Evolutionary conservation across 2,113 vertebrate species (phyloP), one percentile per base, ranked within the genome.

Genomic region (Choloepus hoffmanni): DNA sequence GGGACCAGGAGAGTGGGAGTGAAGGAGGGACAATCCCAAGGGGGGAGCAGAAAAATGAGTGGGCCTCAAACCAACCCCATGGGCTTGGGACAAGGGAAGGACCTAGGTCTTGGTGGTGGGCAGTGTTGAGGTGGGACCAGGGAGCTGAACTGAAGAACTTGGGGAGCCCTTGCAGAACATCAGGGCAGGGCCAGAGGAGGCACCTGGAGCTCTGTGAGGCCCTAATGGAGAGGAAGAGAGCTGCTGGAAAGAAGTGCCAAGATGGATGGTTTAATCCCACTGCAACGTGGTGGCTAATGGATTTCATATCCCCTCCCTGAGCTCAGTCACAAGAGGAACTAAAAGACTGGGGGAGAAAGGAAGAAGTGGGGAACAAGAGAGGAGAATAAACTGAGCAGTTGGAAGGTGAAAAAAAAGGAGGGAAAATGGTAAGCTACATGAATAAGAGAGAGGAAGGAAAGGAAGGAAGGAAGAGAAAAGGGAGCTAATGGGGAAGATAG

Each of bases 281-380:
- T 90, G 94, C 81, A 96, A 97, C 92, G 94, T 55, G 95, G 97
- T 85, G 0, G 60, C 94, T 97, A 93, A 91, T 81, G 94, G 73
- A 62, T 67, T 74, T 84, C 73, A 33, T 87, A 45, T 90, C 97
- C 79, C 89, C 92, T 96, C 96, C 96, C 97, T 96, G 85, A 1
- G 0, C 95, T 97, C 78, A 36, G 85, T 94, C 90, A 40, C 36
- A 0, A 85, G 95, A 95, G 53, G 2, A 73, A 73, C 26, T 1
- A 43, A 9, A 63, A 24, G 28, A 91, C n/a, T 72, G 40, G 63
- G 7, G 19, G 12, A 70, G 24, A 72, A 28, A 28, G n/a, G 33
- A 48, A n/a, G 53, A 30, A 30, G 62, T 36, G 1, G 30, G 24
- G n/a, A 81, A 63, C 11, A 55, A 73, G 73, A 36, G 53, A 28